phyloP scores from a whole-genome alignment of 1,140 invertebrate species.

The Camponotus vicinus region DNA sequence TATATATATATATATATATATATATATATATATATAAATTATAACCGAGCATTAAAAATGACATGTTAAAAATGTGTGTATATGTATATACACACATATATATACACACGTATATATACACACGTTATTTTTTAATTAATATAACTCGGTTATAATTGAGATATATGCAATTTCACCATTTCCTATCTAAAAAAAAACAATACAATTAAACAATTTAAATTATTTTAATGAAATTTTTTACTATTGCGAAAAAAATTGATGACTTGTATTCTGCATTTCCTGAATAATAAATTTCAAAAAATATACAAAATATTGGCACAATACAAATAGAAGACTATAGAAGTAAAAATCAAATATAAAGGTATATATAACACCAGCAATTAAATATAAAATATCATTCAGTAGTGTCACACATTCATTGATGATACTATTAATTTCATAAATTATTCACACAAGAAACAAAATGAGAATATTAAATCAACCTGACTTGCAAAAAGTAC shows the following conservation, averaged over 20 bases:
- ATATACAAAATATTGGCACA: slow-evolving; percentile 19
- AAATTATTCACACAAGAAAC: background rate
- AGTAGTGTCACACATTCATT: background rate
- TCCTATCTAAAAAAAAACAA: slow-evolving; percentile 23
- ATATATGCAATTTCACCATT: background rate
- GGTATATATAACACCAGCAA: background rate
- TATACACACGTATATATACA: too few species aligned
- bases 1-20: too few species aligned
- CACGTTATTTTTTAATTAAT: background rate
- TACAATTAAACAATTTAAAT: background rate
- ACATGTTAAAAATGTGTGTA: too few species aligned
- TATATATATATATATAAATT: too few species aligned
- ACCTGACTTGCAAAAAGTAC: slow-evolving; percentile 31
- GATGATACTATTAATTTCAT: background rate
- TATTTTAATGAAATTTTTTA: background rate
- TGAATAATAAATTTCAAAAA: slow-evolving; percentile 21
- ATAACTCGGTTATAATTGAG: background rate
- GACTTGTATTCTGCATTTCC: background rate
- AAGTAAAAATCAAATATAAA: slow-evolving; percentile 44
- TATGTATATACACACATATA: too few species aligned
- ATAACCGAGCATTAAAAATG: too few species aligned
- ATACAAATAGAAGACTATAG: slow-evolving; percentile 36
- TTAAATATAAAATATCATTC: background rate
- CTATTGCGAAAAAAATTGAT: slow-evolving; percentile 4
- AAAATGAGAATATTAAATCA: background rate